Conservation (phyloP, 53 echinoderm and acorn worm species). For the Zoroaster sp. region DNA sequence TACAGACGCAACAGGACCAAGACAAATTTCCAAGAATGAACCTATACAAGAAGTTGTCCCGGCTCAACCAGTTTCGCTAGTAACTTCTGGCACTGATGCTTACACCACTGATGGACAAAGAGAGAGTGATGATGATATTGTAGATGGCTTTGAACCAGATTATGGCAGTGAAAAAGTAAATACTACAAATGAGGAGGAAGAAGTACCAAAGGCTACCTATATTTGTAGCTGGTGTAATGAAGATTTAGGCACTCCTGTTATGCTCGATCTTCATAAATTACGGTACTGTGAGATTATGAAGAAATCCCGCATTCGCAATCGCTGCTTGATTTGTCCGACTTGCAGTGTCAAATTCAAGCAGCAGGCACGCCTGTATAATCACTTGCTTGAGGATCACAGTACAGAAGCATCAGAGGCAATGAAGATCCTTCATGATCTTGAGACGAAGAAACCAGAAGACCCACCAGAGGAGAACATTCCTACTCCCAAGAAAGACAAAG, state of each 20-base stretch:
- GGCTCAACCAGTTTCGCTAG: background rate
- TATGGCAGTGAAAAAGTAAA: background rate
- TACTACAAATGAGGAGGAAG: background rate
- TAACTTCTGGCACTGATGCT: background rate
- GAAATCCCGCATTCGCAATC: background rate
- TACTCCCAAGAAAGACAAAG: background rate
- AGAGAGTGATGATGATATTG: background rate
- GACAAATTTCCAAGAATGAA: background rate
- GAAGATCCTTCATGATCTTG: background rate
- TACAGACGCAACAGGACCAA: background rate
- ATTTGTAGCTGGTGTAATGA: conserved; percentile 14
- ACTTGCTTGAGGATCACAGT: background rate
- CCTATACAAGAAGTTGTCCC: background rate
- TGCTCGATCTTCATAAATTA: conserved; percentile 16
- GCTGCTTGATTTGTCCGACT: background rate
- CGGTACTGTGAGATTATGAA: conserved; percentile 4
- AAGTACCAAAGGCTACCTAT: background rate
- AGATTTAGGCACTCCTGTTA: conserved; percentile 10
- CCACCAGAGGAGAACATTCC: background rate
- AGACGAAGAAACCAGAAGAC: background rate
- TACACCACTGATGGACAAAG: background rate
- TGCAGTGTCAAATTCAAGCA: background rate
- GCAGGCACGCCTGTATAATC: background rate
- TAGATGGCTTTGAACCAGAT: background rate
- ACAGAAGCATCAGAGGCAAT: background rate